phyloP scores from a whole-genome alignment of 2,888 invertebrate genomes.

The Chrysolina oricalcia region DNA sequence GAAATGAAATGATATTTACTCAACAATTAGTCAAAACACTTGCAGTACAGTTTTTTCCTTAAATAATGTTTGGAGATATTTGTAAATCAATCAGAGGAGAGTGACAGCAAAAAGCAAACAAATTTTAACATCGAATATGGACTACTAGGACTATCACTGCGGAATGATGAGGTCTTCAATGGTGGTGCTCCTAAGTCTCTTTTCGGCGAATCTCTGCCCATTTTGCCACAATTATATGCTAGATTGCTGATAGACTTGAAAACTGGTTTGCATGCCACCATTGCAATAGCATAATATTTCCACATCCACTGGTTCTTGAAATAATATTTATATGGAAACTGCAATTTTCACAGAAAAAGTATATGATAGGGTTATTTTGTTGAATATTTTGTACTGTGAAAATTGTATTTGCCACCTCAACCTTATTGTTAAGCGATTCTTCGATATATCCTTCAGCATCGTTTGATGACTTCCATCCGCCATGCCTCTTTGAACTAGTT shows the following conservation, averaged over 20 bases:
- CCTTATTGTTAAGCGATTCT: no score
- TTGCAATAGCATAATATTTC: slow-evolving; percentile 80
- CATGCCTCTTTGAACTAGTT: no score
- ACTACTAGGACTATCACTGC: slow-evolving; percentile 29
- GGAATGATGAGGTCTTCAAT: slow-evolving; percentile 37
- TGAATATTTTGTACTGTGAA: no score
- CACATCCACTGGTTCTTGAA: slow-evolving; percentile 85
- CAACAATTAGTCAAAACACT: background rate
- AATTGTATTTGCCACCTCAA: no score
- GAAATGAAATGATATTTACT: background rate
- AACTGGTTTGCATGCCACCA: slow-evolving; percentile 78
- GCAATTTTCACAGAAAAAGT: slow-evolving; percentile 86
- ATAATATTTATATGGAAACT: slow-evolving; percentile 86
- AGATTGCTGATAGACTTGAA: slow-evolving; percentile 85
- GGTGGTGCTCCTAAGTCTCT: slow-evolving; percentile 78
- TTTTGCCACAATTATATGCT: slow-evolving; percentile 79
- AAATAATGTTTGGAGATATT: background rate
- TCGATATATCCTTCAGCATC: no score
- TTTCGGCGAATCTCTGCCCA: slow-evolving; percentile 83
- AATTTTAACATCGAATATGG: background rate
- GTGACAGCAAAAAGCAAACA: background rate
- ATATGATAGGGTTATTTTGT: no score
- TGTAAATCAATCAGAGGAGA: no score
- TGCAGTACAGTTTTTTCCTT: background rate
- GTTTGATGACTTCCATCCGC: no score